phyloP scores from a whole-genome alignment of 2,797 vertebrate genomes.

The Brachymystax lenok region DNA sequence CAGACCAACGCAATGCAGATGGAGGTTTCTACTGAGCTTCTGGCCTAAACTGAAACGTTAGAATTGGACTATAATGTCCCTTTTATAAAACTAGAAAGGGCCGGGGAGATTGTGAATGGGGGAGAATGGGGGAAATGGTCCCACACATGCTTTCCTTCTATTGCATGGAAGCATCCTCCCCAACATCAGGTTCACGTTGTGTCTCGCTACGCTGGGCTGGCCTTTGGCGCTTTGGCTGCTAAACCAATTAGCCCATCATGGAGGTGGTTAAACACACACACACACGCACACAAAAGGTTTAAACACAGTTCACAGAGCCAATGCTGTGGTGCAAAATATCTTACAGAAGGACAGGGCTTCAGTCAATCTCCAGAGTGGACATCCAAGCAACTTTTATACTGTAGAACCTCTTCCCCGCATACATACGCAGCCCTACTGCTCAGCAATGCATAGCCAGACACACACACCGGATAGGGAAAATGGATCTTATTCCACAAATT shows the following conservation, averaged over 20 bases:
- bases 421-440: slow-evolving; percentile 21
- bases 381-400: slow-evolving; percentile 19
- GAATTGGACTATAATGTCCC: not conserved
- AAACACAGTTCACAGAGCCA: slow-evolving; percentile 37
- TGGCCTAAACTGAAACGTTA: not conserved
- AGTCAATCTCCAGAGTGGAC: slow-evolving; percentile 32
- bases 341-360: slow-evolving; percentile 1
- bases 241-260: slow-evolving; percentile 82
- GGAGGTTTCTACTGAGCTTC: slow-evolving; percentile 1
- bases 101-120: slow-evolving; percentile 33
- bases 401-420: slow-evolving; percentile 21
- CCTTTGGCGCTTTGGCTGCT: slow-evolving; percentile 79
- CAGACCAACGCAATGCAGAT: not conserved
- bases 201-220: slow-evolving; percentile 74
- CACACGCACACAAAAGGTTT: slow-evolving; percentile 23
- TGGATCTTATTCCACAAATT: slow-evolving; percentile 66
- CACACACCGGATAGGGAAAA: slow-evolving; percentile 53
- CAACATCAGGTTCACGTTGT: slow-evolving; percentile 83
- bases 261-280: slow-evolving; percentile 63
- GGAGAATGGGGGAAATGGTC: slow-evolving; percentile 56
- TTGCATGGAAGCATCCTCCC: slow-evolving; percentile 56
- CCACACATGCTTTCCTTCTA: slow-evolving; percentile 70
- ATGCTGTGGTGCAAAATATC: slow-evolving; percentile 40
- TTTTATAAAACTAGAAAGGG: slow-evolving; percentile 13
- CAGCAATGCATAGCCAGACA: slow-evolving; percentile 2